Evolutionary conservation across 2,888 invertebrate genomes (phyloP), one percentile per base, ranked within the genome.

Genomic region (Hybos culiciformis): DNA sequence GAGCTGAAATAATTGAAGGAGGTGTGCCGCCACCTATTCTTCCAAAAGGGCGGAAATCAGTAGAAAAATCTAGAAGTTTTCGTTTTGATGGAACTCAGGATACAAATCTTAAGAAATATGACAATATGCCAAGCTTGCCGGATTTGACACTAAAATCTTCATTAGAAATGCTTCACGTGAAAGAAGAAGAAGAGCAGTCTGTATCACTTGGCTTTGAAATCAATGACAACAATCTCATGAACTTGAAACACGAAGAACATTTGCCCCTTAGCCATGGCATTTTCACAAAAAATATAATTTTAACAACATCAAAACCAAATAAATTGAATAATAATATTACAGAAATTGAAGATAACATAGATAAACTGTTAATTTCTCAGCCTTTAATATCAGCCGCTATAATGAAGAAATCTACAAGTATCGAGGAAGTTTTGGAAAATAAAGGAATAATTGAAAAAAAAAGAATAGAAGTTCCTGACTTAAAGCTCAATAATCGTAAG

Each of bases 11-110:
- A 41, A 52, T 57, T n/a, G 48, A 56, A 1, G 46, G 54, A 4
- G 55, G 53, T 40, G 56, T 56, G 40, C 53, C 54, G 26, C 56
- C 57, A 31, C 32, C 17, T 17, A 20, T 37, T 11, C 7, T 39
- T 2, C 38, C 42, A 11, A 64, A 62, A 46, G 59, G 69, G 23
- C 67, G 71, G 49, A 75, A 73, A 60, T 72, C 75, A 18, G 73
- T 82, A 19, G 73, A 77, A 40, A 83, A 83, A 59, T 79, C 81
- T 3, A 78, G 80, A 49, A 83, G 82, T 55, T 82, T 83, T 62
- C 74, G 77, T 54, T 72, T 71, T 57, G 44, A 43, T 19, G 37
- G 26, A 24, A 20, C 44, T 17, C n/a, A 45, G 9, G 41, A 49
- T 24, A 39, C 39, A 8, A 45, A 18, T 17, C 34, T 46, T 39